Base-by-base conservation (phyloP, 2,113 vertebrate species). In the Crypturellus undulatus region DNA sequence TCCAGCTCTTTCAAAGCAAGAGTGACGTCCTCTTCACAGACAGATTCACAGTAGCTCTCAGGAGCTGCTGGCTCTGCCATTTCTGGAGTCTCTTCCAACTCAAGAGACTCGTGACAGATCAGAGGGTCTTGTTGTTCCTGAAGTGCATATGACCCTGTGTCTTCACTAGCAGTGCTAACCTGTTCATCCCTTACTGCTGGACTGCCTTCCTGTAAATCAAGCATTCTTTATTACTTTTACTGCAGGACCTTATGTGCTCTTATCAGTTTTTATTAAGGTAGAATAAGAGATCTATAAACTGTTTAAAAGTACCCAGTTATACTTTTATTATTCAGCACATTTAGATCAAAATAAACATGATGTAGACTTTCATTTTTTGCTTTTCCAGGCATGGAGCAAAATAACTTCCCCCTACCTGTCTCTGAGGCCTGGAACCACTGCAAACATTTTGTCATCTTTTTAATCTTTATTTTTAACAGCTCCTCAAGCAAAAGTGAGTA, bases 11-110 rank as follows among this genome's bases (percentile, higher is more conserved):
- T 99, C 95, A 99, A 96, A 69, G 99, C 99, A 92, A 99, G 98
- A 2, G 99, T 99, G 77, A 99, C 99, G 36, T 99, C 99, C 17
- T 99, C 99, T 86, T 99, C 99, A 90, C 99, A 99, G 92, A 99
- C 70, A 1, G 98, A 99, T 51, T 98, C 99, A 3, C 98, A 98
- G 82, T 97, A 98, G 96, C 99, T 99, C 86, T 98, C 98, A 13
- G 97, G 80, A 97, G 98, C 97, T 78, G 97, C 47, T 54, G 97
- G 97, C 65, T 99, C 99, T 79, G 97, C 97, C 34, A 97, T 88
- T 92, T 99, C 98, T 3, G 96, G 96, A 58, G 98, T 96, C 94
- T 99, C 98, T 81, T 98, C 98, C 63, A 98, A 83, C 72, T 99
- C 99, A 36, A 98, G 95, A 13, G 97, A 97, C 71, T 98, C 98